These are phyloP conservation scores for Dendrocopos noguchii DNA, from an alignment of 2,113 vertebrate genomes.

Conservation along the genomic window DNA sequence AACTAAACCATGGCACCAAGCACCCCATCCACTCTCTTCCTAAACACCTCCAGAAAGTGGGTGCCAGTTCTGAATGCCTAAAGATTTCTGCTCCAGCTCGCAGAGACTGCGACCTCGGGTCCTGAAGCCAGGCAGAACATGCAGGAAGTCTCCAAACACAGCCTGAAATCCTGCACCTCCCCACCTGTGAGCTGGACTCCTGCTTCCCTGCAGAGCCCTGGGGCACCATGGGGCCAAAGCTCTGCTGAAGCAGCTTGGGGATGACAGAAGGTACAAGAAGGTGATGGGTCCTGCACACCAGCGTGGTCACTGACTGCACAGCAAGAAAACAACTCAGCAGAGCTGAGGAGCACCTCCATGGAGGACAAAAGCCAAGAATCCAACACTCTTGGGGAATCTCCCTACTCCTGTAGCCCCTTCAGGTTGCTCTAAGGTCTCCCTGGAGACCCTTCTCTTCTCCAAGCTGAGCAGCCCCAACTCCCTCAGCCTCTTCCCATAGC, in stretches of 20 bases:
- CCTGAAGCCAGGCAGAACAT: background rate
- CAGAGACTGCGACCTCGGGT: no score
- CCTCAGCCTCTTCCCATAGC: no score
- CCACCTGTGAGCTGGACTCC: rapidly evolving
- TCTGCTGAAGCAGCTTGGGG: background rate
- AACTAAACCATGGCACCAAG: no score
- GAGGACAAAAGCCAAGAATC: background rate
- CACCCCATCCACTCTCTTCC: no score
- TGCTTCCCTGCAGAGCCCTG: background rate
- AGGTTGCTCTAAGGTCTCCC: no score
- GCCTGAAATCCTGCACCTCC: background rate
- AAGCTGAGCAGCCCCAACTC: no score
- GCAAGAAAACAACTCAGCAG: background rate
- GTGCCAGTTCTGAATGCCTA: no score
- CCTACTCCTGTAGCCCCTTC: background rate
- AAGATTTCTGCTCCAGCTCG: background rate
- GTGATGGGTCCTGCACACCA: background rate
- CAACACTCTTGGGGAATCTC: background rate
- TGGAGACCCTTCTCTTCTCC: no score
- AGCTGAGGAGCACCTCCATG: background rate
- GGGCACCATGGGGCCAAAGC: rapidly evolving
- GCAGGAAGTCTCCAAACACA: background rate
- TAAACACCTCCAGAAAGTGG: background rate
- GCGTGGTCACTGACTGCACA: background rate
- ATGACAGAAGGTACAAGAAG: no score